Conservation (phyloP, 2,797 vertebrate species). For the Myioborus melanocephalus region DNA sequence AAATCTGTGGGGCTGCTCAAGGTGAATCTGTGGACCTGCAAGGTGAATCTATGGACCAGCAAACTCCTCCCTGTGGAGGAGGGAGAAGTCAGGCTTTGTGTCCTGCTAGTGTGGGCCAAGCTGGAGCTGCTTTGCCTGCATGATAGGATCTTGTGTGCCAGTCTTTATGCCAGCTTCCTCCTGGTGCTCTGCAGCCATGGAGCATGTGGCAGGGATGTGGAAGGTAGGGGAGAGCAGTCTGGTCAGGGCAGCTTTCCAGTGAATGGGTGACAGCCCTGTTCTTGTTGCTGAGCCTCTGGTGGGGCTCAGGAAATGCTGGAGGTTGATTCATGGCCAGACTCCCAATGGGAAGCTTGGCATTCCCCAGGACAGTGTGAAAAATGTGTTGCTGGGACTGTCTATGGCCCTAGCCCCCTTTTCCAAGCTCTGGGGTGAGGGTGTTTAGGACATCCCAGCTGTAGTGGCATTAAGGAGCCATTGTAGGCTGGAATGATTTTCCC, state of each 20-base stretch:
- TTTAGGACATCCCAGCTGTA: not conserved
- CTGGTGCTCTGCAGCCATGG: accelerated
- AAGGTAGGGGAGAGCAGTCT: not conserved
- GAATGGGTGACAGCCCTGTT: not conserved
- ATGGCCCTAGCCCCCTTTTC: not conserved
- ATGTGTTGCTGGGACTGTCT: accelerated
- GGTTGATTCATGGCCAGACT: not conserved
- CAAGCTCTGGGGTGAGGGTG: not conserved
- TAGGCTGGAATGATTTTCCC: not conserved
- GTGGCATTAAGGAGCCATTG: accelerated
- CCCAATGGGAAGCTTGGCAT: not conserved
- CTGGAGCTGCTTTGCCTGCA: accelerated
- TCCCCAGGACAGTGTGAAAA: not conserved
- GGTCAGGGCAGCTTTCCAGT: not conserved
- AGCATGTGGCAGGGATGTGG: not conserved
- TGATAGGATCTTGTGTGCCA: not conserved
- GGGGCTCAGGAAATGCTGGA: not conserved
- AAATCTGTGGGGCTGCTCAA: not conserved
- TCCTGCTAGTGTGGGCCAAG: not conserved
- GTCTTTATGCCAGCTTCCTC: not conserved
- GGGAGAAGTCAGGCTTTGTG: not conserved
- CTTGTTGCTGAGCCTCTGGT: not conserved
- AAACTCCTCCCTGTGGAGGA: accelerated
- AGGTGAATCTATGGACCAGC: not conserved
- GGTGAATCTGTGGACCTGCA: not conserved